Evolutionary conservation across 1,140 invertebrate species (phyloP).

Genomic region (Drosophila ogumai): DNA sequence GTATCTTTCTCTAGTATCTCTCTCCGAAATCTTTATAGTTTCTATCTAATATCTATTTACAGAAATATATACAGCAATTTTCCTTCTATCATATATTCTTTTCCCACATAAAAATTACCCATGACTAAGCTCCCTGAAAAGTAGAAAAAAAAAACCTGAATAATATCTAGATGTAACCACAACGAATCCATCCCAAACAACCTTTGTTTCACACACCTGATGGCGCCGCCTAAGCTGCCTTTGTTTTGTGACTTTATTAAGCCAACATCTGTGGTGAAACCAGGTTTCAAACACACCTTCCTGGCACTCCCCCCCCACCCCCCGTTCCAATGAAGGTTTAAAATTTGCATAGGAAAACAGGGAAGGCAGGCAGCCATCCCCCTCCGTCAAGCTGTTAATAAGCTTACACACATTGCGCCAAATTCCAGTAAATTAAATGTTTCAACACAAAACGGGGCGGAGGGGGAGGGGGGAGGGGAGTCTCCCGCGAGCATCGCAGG

Average conservation of each 20-base stretch:
- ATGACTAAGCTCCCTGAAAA: neutral
- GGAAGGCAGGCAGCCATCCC: constrained; percentile 12
- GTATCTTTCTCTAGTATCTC: too few relatives aligned
- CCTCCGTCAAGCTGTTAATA: constrained; percentile 66
- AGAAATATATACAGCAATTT: too few relatives aligned
- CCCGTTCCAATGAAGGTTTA: neutral
- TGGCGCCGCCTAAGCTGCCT: constrained; percentile 25
- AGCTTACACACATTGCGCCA: constrained; percentile 70
- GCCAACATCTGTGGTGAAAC: constrained; percentile 18
- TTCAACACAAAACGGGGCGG: constrained; percentile 35
- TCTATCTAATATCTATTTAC: too few relatives aligned
- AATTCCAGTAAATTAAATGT: constrained; percentile 83
- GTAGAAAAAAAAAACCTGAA: neutral
- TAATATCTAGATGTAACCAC: neutral
- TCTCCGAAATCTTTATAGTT: too few relatives aligned
- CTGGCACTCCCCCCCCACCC: neutral
- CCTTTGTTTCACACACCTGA: constrained; percentile 14
- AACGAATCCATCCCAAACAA: constrained; percentile 1
- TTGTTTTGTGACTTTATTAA: constrained; percentile 39
- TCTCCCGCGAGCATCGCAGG: constrained; percentile 9
- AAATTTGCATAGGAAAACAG: constrained; percentile 80
- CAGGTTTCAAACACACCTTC: neutral
- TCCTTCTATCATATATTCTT: too few relatives aligned
- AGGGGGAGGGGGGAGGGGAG: neutral
- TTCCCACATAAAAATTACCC: neutral